phyloP scores from a whole-genome alignment of 2,888 invertebrate genomes.

The Dryocosmus kuriphilus region DNA sequence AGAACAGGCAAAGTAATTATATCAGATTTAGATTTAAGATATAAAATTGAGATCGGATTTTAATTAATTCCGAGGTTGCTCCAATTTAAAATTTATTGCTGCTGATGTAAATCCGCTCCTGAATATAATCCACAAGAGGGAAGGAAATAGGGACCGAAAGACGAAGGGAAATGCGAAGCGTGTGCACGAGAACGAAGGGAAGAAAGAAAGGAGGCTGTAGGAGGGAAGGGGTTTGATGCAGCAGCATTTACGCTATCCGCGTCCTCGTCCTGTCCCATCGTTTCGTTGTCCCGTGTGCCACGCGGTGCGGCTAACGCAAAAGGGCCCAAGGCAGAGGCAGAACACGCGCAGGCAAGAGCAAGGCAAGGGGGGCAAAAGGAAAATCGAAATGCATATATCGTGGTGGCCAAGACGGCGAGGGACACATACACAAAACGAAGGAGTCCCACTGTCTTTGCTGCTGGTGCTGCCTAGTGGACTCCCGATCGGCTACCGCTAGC shows the following conservation, averaged over 20 bases:
- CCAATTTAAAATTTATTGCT: conserved; percentile 31
- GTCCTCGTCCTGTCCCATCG: conserved; percentile 61
- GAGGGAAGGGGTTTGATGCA: conserved; percentile 51
- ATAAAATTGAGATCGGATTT: conserved; percentile 23
- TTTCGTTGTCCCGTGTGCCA: conserved; percentile 68
- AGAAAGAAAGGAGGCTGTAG: conserved; percentile 45
- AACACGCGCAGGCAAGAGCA: conserved; percentile 65
- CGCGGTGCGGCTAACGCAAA: conserved; percentile 75
- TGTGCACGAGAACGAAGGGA: conserved; percentile 31
- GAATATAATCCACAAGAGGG: conserved; percentile 51
- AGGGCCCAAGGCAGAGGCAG: conserved; percentile 57
- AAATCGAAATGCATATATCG: conserved; percentile 73
- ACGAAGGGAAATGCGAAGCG: conserved; percentile 35
- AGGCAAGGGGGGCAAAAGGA: conserved; percentile 69
- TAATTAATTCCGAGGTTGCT: conserved; percentile 38
- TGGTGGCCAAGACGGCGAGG: conserved; percentile 61
- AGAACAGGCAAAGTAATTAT: background rate
- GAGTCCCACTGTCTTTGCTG: conserved; percentile 65
- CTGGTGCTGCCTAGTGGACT: conserved; percentile 63
- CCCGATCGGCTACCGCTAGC: conserved; percentile 64
- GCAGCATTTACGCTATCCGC: conserved; percentile 70
- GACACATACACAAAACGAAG: conserved; percentile 66
- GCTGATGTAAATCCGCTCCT: conserved; percentile 40
- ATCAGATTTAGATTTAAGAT: conserved; percentile 24
- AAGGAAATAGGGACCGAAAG: conserved; percentile 30